Evolutionary conservation across 2,113 vertebrate genomes (phyloP).

Genomic region (Melanotaenia duboulayi): DNA sequence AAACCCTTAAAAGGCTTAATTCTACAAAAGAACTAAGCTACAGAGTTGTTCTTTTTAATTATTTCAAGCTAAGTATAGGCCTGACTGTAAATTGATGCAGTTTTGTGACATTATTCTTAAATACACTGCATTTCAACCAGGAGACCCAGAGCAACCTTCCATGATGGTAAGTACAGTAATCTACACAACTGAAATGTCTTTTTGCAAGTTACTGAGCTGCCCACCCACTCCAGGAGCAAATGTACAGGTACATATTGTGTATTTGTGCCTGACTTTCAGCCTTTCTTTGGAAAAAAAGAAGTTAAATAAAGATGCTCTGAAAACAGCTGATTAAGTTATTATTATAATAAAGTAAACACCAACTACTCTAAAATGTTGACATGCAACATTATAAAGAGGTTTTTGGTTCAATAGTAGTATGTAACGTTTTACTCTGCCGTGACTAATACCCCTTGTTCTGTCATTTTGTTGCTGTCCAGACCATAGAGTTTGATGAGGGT

Average conservation of each 20-base stretch:
- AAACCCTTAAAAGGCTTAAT: not conserved
- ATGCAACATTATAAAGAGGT: not conserved
- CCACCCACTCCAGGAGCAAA: slow-evolving; percentile 22
- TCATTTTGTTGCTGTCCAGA: slow-evolving; percentile 80
- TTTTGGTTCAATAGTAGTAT: not conserved
- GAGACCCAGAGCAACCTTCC: slow-evolving; percentile 17
- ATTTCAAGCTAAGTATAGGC: slow-evolving; percentile 3
- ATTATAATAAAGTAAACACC: slow-evolving; percentile 3
- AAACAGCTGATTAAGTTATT: not conserved
- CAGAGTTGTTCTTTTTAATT: not conserved
- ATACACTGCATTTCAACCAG: slow-evolving; percentile 48
- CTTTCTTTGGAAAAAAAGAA: slow-evolving; percentile 19
- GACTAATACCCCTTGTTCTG: slow-evolving; percentile 32
- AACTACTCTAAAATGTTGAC: slow-evolving; percentile 3
- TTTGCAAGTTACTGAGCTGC: slow-evolving; percentile 26
- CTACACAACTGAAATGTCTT: slow-evolving; percentile 33
- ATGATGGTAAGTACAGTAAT: slow-evolving; percentile 45
- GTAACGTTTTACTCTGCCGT: slow-evolving; percentile 12
- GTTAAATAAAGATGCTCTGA: not conserved
- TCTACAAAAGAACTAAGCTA: not conserved
- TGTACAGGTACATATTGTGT: slow-evolving; percentile 32
- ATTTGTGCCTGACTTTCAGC: slow-evolving; percentile 36
- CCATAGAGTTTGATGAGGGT: slow-evolving; percentile 96
- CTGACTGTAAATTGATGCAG: slow-evolving; percentile 31
- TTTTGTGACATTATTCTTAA: slow-evolving; percentile 42